Conservation (phyloP, 2,113 vertebrate species). For the Oncorhynchus tshawytscha region DNA sequence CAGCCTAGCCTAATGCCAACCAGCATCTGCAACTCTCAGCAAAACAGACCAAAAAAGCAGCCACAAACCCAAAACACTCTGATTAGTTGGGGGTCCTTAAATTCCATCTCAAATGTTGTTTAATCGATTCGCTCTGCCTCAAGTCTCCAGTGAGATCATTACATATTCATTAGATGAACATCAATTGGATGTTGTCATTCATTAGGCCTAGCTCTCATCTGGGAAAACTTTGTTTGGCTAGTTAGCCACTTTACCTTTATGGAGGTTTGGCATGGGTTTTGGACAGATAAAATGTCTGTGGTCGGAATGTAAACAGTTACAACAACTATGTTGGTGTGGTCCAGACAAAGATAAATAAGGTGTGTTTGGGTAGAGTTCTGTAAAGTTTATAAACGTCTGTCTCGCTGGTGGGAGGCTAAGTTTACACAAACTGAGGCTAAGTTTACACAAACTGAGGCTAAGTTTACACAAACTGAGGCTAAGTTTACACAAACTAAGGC, state of each 20-base stretch:
- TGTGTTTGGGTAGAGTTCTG: conserved; percentile 31
- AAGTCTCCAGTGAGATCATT: no score
- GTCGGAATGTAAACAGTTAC: no score
- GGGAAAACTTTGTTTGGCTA: no score
- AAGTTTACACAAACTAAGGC: conserved; percentile 11
- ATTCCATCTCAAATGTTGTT: no score
- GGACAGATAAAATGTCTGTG: no score
- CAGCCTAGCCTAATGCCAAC: conserved; percentile 59
- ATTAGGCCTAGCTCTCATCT: no score
- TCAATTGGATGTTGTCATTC: no score
- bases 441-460: conserved; percentile 5
- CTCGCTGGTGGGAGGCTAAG: conserved; percentile 37
- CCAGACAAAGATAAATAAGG: conserved; percentile 34
- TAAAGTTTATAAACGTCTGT: neutral
- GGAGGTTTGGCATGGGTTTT: no score
- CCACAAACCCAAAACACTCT: neutral
- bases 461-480: neutral
- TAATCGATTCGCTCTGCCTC: neutral
- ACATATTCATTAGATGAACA: no score
- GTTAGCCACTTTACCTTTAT: no score
- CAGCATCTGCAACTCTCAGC: conserved; percentile 68
- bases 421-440: neutral
- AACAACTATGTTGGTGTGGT: no score
- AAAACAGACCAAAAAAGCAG: conserved; percentile 48
- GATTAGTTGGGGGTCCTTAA: neutral